These are phyloP conservation scores for Masnerella sp. DNA, from an alignment of 2,888 invertebrate species.

Conservation along the genomic window DNA sequence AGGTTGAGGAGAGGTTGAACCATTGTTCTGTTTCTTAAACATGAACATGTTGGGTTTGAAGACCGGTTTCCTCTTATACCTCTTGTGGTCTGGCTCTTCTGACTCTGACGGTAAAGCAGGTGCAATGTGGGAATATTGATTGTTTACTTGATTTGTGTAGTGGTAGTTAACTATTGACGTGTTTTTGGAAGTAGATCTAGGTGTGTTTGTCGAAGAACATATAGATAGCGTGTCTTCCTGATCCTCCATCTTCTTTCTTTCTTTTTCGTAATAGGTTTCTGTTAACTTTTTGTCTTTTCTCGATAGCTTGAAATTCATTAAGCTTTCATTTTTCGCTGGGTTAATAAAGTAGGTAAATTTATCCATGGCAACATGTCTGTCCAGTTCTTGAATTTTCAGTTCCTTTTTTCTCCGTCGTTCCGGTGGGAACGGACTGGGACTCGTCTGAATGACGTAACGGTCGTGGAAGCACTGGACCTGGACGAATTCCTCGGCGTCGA, in stretches of 20 bases:
- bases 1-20: background rate
- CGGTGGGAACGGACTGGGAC: conserved; percentile 72
- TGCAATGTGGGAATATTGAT: too few relatives aligned
- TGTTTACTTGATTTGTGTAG: too few relatives aligned
- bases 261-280: conserved; percentile 73
- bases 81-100: too few relatives aligned
- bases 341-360: conserved; percentile 72
- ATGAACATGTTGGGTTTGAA: conserved; percentile 31
- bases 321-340: conserved; percentile 62
- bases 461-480: conserved; percentile 69
- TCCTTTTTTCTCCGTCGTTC: conserved; percentile 64
- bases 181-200: too few relatives aligned
- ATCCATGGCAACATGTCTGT: conserved; percentile 55
- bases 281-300: conserved; percentile 75
- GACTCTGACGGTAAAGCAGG: too few relatives aligned
- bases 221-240: too few relatives aligned
- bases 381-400: too few relatives aligned
- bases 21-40: conserved; percentile 13
- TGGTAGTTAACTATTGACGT: too few relatives aligned
- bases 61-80: conserved; percentile 3
- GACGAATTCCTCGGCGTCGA: conserved; percentile 72
- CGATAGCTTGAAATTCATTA: conserved; percentile 72
- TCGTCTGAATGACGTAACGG: conserved; percentile 71
- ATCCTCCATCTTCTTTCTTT: conserved; percentile 61
- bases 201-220: too few relatives aligned